These are phyloP conservation scores for Ptilodon capucinus DNA, from an alignment of 2,888 invertebrate species.

Conservation along the genomic window DNA sequence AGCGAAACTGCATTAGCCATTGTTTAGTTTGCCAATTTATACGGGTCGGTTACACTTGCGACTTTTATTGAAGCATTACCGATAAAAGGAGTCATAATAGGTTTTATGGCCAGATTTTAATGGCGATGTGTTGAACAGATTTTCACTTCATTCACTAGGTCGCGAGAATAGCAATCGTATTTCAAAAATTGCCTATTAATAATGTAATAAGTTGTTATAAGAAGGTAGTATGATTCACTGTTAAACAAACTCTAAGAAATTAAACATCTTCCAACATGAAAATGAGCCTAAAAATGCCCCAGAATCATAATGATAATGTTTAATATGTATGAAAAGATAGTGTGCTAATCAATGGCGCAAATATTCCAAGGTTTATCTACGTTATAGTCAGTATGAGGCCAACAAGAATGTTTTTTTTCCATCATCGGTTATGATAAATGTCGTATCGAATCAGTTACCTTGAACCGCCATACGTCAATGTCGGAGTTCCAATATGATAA, in stretches of 20 bases:
- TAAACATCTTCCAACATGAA: too few relatives aligned
- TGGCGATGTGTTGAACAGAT: conserved; percentile 67
- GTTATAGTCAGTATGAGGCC: background rate
- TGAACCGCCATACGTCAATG: background rate
- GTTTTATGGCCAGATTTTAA: conserved; percentile 77
- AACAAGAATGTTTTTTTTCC: background rate
- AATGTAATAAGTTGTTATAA: background rate
- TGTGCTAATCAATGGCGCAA: too few relatives aligned
- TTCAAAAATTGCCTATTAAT: background rate
- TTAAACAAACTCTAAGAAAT: background rate
- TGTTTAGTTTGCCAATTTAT: conserved; percentile 83
- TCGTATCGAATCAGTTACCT: background rate
- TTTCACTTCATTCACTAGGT: conserved; percentile 52
- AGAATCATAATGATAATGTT: too few relatives aligned
- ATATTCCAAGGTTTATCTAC: background rate
- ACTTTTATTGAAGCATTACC: conserved; percentile 81
- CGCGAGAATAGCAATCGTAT: background rate
- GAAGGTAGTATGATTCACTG: too few relatives aligned
- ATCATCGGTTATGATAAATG: background rate
- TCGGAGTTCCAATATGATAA: background rate
- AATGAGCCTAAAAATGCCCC: too few relatives aligned
- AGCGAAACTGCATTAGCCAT: conserved; percentile 76
- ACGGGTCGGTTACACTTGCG: conserved; percentile 81
- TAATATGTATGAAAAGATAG: too few relatives aligned
- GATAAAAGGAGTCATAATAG: conserved; percentile 79